Base-by-base conservation (phyloP, 2,888 invertebrate genomes). In the Andrena camellia region DNA sequence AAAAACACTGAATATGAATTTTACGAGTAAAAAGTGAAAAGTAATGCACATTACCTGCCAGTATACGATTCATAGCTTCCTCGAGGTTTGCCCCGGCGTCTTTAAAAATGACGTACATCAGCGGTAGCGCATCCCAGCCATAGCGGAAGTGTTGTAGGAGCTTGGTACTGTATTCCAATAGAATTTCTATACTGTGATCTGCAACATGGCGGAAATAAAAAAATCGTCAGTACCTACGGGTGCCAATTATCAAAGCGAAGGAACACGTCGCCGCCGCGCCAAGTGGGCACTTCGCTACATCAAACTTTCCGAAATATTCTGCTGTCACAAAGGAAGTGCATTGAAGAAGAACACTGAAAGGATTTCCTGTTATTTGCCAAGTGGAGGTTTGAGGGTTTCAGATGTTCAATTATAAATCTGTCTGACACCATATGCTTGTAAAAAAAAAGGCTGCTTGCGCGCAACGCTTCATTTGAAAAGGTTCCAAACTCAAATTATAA, bases 111-210 rank as follows among this genome's bases (percentile, higher is more conserved):
- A 97, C 96, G 94, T 97, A 97, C 95, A 97, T 96, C 54, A 97
- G 94, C 26, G 97, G 97, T 96, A 97, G 96, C 96, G 97, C 96
- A 93, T 97, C 97, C 96, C 96, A 97, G 4, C 97, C 96, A 93
- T 97, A 97, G 92, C 96, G 96, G 95, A 97, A 97, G 94, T 96
- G 78, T 33, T 88, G 75, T 54, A 92, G 76, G 7, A 91, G 81
- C 92, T 96, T 97, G 90, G 96, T 96, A 92, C 97, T 97, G 94
- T 96, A 96, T 91, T 97, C 97, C 92, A 97, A 95, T 90, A 96
- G 94, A 72, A 96, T 94, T 91, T 96, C 96, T 76, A 94, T 92
- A 60, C 33, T 78, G 31, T 57, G 48, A 35, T 57, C 88, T 88
- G 68, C 50, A 75, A 83, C 52, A 52, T 0, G 35, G 33, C 29